Base-by-base conservation (phyloP, 1,140 invertebrate genomes). In the Charaxes varanes region DNA sequence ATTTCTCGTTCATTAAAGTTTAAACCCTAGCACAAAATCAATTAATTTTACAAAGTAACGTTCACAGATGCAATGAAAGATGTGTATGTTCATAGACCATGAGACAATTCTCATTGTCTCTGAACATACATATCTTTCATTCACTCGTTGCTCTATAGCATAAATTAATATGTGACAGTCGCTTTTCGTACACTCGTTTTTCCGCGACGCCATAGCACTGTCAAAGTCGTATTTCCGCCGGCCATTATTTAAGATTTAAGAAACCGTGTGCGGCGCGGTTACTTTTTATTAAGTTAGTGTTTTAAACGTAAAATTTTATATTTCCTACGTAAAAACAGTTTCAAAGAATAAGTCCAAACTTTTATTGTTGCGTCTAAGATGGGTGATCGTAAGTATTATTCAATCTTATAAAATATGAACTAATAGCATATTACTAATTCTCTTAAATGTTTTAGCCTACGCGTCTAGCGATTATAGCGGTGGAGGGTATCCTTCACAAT, bases 401-500 rank as follows among this genome's bases (percentile, higher is more conserved):
- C 28, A 32, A 31, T 41, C 23, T 31, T 21, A 26, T 8, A 13
- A n/a, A 8, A 11, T 12, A 22, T 14, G 10, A 23, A 11, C 37
- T 26, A 7, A 32, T 27, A 11, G 32, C 14, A 17, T 13, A 14
- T 22, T 35, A 4, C 7, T 14, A n/a, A n/a, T n/a, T n/a, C n/a
- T n/a, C n/a, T n/a, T n/a, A 6, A 36, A 15, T 26, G 16, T 63
- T 62, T 24, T 47, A 77, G 72, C 65, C 40, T 74, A 72, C 52
- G 51, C 57, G 16, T 63, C 68, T 17, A 57, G 63, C 26, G 71
- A 74, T 54, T 78, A 78, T 50, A 65, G 61, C 38, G 57, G 70
- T 14, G 62, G 69, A 42, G 72, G 73, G 24, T 76, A 77, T 52
- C 62, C 69, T 12, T 49, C 65, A 26, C 76, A 73, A 50, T 81